Conservation (phyloP, 2,888 invertebrate genomes). For the Ochlodes sylvanus region DNA sequence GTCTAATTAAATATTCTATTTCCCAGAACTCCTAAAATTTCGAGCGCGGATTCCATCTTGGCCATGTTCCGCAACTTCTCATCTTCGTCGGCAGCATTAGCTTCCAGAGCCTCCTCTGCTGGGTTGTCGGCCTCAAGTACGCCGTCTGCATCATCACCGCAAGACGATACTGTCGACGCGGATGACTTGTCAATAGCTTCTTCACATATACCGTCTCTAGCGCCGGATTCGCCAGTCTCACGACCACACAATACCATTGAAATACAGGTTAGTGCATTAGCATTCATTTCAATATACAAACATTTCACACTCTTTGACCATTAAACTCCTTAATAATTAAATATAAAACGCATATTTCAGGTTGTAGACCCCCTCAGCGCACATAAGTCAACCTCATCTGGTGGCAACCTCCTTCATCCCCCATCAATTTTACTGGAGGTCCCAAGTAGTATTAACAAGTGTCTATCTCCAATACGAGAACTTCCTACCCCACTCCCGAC, state of each 20-base stretch:
- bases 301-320: neutral
- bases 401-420: constrained; percentile 88
- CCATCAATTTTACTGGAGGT: constrained; percentile 92
- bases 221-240: constrained; percentile 86
- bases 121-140: constrained; percentile 88
- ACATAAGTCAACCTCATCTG: constrained; percentile 84
- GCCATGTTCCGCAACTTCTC: constrained; percentile 92
- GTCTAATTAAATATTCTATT: constrained; percentile 28
- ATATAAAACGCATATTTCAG: constrained; percentile 50
- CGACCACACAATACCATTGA: constrained; percentile 78
- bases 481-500: constrained; percentile 90
- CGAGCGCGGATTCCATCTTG: constrained; percentile 91
- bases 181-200: constrained; percentile 91
- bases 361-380: constrained; percentile 89
- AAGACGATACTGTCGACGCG: constrained; percentile 88
- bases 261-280: constrained; percentile 63
- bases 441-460: constrained; percentile 89
- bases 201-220: constrained; percentile 84
- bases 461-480: constrained; percentile 92
- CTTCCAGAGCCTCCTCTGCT: constrained; percentile 86
- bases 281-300: neutral
- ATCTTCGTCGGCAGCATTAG: constrained; percentile 86
- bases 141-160: constrained; percentile 90
- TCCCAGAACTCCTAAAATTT: constrained; percentile 86
- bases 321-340: neutral